Conservation (phyloP, 2,888 invertebrate species). For the Chironomus riparius region DNA sequence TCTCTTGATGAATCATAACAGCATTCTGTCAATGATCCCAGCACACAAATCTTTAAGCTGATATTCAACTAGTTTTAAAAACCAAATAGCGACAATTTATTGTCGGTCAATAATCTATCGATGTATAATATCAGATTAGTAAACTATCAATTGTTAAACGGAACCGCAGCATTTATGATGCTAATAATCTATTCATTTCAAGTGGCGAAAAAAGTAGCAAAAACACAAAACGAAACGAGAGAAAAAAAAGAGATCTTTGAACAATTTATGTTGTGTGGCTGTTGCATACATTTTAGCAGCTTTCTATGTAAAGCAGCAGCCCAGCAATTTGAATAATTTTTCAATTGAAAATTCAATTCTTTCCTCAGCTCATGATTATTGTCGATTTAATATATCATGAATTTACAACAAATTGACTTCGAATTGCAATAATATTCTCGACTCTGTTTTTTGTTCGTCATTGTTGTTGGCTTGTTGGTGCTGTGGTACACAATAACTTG, state of each 20-base stretch:
- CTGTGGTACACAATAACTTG: not conserved
- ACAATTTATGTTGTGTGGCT: not conserved
- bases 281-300: not conserved
- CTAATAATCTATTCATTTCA: not conserved
- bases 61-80: too few species aligned
- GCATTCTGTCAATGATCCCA: too few species aligned
- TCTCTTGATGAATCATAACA: too few species aligned
- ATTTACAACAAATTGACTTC: constrained; percentile 1
- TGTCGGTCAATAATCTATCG: too few species aligned
- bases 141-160: too few species aligned
- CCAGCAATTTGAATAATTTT: constrained; percentile 17
- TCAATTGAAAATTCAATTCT: constrained; percentile 6
- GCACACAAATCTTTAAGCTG: too few species aligned
- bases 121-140: too few species aligned
- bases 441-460: not conserved
- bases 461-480: not conserved
- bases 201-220: not conserved
- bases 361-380: not conserved
- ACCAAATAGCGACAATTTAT: too few species aligned
- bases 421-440: not conserved
- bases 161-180: too few species aligned
- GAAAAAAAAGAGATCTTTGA: not conserved
- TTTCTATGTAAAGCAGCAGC: not conserved
- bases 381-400: not conserved
- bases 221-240: not conserved